Evolutionary conservation across 2,888 invertebrate species (phyloP).

Genomic region (Brenthis ino): DNA sequence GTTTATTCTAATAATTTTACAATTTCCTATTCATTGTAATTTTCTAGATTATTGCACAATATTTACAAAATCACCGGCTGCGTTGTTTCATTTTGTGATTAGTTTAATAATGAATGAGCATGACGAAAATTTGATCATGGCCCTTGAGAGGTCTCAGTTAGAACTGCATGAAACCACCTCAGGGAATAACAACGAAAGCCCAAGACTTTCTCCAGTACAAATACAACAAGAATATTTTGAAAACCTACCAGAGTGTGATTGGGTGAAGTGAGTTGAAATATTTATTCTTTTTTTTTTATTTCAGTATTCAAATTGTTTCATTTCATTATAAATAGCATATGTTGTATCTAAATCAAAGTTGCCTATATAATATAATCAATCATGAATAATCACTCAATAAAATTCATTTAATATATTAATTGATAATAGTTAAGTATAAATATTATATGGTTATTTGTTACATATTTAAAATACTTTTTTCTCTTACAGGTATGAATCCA

Average conservation of each 20-base stretch:
- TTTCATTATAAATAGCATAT: no score
- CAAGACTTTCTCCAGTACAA: constrained; percentile 59
- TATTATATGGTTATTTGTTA: background rate
- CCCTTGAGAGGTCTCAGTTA: constrained; percentile 25
- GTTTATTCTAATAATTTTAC: background rate
- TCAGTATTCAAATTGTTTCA: no score
- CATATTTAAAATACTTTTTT: background rate
- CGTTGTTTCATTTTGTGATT: background rate
- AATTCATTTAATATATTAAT: no score
- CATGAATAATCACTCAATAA: no score
- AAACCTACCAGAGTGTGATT: constrained; percentile 80
- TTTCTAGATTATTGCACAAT: constrained; percentile 7
- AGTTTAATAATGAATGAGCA: constrained; percentile 25
- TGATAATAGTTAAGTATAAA: background rate
- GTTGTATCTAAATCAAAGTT: no score
- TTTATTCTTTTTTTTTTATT: constrained; percentile 8
- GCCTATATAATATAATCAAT: no score
- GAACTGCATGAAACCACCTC: constrained; percentile 22
- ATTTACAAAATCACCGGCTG: constrained; percentile 11
- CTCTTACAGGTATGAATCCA: constrained; percentile 75
- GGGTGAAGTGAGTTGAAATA: constrained; percentile 66
- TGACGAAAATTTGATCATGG: constrained; percentile 27
- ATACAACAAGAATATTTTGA: constrained; percentile 83
- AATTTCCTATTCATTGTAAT: background rate
- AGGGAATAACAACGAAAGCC: constrained; percentile 13